A percentile compares a stretch with the other conserved stretches of the same genome.
phyloP scores from a whole-genome alignment of 2,797 vertebrate species.

The Cuniculus paca region DNA sequence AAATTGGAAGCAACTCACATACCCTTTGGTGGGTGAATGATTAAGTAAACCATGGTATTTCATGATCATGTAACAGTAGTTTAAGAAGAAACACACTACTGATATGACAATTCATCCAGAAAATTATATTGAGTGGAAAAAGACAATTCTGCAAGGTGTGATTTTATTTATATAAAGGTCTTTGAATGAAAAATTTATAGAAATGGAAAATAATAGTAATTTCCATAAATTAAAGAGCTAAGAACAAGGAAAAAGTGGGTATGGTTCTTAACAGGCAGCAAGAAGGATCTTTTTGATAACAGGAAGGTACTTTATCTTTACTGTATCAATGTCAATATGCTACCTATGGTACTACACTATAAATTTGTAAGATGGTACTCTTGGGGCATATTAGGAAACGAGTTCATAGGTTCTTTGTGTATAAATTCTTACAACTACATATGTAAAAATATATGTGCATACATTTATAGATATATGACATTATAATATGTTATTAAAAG shows the following conservation, averaged over 20 bases:
- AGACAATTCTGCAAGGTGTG: neutral
- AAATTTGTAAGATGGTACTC: neutral
- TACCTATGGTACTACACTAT: neutral
- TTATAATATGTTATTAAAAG: neutral
- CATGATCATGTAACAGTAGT: neutral
- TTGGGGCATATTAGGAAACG: neutral
- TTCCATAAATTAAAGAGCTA: neutral
- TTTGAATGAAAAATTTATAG: neutral
- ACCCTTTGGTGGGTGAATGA: neutral
- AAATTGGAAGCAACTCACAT: neutral
- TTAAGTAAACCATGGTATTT: neutral
- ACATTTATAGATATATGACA: neutral
- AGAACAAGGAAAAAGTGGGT: neutral
- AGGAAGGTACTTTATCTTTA: neutral
- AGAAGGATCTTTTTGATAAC: neutral
- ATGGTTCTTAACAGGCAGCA: neutral
- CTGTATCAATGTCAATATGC: neutral
- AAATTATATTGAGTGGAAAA: neutral
- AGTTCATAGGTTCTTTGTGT: neutral
- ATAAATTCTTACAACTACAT: neutral
- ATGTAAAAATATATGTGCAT: neutral
- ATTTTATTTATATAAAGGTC: neutral
- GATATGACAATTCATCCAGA: neutral
- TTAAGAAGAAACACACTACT: neutral
- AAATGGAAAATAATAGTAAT: neutral